Percentiles rank a stretch among this genome's conserved stretches.
Evolutionary conservation across 2,797 vertebrate species (phyloP).

Genomic region (Hypotaenidia philippensis): DNA sequence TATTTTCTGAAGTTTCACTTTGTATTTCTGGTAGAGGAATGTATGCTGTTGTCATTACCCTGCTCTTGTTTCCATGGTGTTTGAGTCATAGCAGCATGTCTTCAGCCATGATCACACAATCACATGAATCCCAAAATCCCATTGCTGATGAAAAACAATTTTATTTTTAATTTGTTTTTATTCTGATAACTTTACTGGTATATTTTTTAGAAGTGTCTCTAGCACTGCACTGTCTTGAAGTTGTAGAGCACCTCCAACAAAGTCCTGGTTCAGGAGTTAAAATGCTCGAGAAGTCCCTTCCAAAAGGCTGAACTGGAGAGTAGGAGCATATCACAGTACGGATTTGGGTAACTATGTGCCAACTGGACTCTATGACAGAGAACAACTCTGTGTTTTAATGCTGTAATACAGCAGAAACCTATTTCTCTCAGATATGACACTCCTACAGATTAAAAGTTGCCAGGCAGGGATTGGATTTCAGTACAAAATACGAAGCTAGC

Average conservation of each 20-base stretch:
- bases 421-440: neutral
- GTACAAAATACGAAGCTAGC: neutral
- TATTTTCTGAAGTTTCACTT: neutral
- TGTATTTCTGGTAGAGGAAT: neutral
- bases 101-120: slow-evolving; percentile 3
- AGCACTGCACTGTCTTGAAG: neutral
- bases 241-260: neutral
- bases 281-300: neutral
- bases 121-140: neutral
- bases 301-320: neutral
- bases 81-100: neutral
- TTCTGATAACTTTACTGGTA: neutral
- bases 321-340: neutral
- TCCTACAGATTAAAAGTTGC: neutral
- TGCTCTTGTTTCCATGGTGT: neutral
- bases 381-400: neutral
- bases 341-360: neutral
- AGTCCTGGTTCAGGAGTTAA: neutral
- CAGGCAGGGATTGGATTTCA: neutral
- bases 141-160: neutral
- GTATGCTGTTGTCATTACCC: neutral
- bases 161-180: slow-evolving; percentile 17
- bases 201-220: neutral
- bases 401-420: neutral
- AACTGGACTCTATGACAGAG: neutral